Evolutionary conservation across 2,113 vertebrate genomes (phyloP).

Genomic region (Toxotes chatareus): DNA sequence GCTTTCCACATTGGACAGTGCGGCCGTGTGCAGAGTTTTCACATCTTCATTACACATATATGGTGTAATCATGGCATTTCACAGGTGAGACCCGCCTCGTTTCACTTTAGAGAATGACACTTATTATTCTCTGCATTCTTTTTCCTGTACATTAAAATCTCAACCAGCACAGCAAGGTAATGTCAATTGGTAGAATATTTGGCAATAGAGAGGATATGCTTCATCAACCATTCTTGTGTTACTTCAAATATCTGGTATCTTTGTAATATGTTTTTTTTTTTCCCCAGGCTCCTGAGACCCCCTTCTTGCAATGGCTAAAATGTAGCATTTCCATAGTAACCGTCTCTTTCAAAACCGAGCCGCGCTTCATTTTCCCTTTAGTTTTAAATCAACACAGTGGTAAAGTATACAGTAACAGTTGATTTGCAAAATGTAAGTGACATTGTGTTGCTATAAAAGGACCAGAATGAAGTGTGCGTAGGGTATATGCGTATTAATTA

Average conservation of each 20-base stretch:
- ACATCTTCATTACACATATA: slow-evolving; percentile 67
- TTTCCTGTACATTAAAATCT: slow-evolving; percentile 52
- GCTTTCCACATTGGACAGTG: slow-evolving; percentile 73
- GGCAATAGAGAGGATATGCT: slow-evolving; percentile 63
- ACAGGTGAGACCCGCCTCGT: slow-evolving; percentile 30
- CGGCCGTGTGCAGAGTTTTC: slow-evolving; percentile 67
- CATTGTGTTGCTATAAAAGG: slow-evolving; percentile 84
- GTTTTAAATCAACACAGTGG: slow-evolving; percentile 79
- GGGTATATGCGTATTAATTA: slow-evolving; percentile 70
- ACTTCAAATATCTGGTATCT: slow-evolving; percentile 29
- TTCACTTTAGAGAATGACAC: slow-evolving; percentile 40
- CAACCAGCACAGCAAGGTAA: slow-evolving; percentile 37
- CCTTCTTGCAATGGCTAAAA: slow-evolving; percentile 48
- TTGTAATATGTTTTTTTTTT: slow-evolving; percentile 15
- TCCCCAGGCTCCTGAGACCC: slow-evolving; percentile 26
- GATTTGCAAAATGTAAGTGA: slow-evolving; percentile 85
- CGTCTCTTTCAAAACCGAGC: slow-evolving; percentile 9
- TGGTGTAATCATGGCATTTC: slow-evolving; percentile 63
- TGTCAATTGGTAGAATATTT: slow-evolving; percentile 60
- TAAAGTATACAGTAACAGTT: slow-evolving; percentile 85
- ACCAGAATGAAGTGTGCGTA: slow-evolving; percentile 84
- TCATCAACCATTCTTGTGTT: slow-evolving; percentile 37
- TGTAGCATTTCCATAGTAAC: slow-evolving; percentile 46
- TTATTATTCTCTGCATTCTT: slow-evolving; percentile 35
- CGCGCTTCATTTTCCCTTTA: slow-evolving; percentile 65